Evolutionary conservation across 2,888 invertebrate species (phyloP), one percentile per base, ranked within the genome.

Genomic region (Meghimatium bilineatum): DNA sequence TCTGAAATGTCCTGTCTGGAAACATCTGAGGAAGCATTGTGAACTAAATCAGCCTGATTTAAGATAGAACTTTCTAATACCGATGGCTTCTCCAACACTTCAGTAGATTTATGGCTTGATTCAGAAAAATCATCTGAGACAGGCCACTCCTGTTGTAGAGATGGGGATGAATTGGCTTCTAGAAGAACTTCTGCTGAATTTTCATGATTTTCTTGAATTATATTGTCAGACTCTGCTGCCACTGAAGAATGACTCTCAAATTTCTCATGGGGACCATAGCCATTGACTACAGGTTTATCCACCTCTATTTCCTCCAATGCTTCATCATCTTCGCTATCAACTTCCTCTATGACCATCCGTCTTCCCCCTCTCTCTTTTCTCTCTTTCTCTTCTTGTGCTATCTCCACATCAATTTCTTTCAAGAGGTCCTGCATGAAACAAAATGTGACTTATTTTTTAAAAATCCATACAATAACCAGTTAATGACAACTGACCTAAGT

Each of bases 381-480:
- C 17, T 49, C 56, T 44, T 69, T 63, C 76, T 67, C 69, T 34
- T 75, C 76, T 75, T 89, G 87, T 34, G 87, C 14, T 26, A 80
- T 80, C 44, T 87, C 86, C n/a, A 86, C 87, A 10, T 87, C 86
- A 8, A 91, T 84, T 74, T 92, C 92, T 34, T 86, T 77, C 23
- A 92, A 78, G 26, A 92, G 66, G 29, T 90, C 88, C 92, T 93
- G 84, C 14, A 84, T 44, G 74, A 63, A 14, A 56, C 0, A 38
- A 29, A 49, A 38, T 34, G 32, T n/a, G n/a, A n/a, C 23, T 32
- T 34, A 49, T 14, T 5, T 38, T 71, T 36, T 49, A 60, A 38
- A 29, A 29, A n/a, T 23, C 17, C 20, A 56, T 23, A 23, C 3
- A 6, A 56, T 56, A 20, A 56, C 56, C 23, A 56, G 56, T 23